A percentile compares a stretch with the other conserved stretches of the same genome.
Evolutionary conservation across 2,888 invertebrate species (phyloP).

Genomic region (Andrena dorsata): DNA sequence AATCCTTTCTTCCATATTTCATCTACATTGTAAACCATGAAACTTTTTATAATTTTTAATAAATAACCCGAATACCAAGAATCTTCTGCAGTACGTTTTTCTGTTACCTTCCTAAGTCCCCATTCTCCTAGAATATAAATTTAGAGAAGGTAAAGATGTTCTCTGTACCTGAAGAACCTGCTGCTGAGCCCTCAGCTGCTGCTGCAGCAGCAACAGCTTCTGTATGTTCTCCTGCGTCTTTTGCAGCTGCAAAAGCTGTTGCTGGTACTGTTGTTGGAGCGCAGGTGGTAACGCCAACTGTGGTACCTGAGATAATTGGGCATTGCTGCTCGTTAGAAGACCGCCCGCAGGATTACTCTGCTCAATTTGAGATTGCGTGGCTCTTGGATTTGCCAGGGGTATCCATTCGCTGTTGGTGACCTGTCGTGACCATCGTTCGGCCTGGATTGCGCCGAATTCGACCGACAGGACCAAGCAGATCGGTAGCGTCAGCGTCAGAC

Average conservation of each 20-base stretch:
- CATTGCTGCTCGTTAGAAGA: slow-evolving; percentile 8
- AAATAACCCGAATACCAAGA: no score
- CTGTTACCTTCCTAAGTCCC: no score
- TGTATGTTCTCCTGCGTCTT: slow-evolving; percentile 84
- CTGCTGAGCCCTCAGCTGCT: slow-evolving; percentile 81
- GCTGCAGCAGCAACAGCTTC: slow-evolving; percentile 80
- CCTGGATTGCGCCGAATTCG: slow-evolving; percentile 54
- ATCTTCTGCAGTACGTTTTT: no score
- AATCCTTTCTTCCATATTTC: no score
- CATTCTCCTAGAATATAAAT: no score
- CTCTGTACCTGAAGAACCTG: slow-evolving; percentile 79
- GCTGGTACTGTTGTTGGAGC: slow-evolving; percentile 82
- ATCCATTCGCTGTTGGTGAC: slow-evolving; percentile 83
- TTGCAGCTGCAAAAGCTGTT: slow-evolving; percentile 82
- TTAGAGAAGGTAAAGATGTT: background rate
- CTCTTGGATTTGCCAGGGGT: slow-evolving; percentile 80
- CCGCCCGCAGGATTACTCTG: slow-evolving; percentile 52
- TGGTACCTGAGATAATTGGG: slow-evolving; percentile 60
- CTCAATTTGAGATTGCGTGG: slow-evolving; percentile 62
- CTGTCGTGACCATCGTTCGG: slow-evolving; percentile 83
- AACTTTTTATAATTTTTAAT: no score
- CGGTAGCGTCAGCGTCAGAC: slow-evolving; percentile 69
- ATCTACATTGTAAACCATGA: no score
- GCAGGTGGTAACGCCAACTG: slow-evolving; percentile 78
- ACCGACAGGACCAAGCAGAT: slow-evolving; percentile 72